Conservation (phyloP, 2,888 invertebrate species). For the Drosophila merina region DNA sequence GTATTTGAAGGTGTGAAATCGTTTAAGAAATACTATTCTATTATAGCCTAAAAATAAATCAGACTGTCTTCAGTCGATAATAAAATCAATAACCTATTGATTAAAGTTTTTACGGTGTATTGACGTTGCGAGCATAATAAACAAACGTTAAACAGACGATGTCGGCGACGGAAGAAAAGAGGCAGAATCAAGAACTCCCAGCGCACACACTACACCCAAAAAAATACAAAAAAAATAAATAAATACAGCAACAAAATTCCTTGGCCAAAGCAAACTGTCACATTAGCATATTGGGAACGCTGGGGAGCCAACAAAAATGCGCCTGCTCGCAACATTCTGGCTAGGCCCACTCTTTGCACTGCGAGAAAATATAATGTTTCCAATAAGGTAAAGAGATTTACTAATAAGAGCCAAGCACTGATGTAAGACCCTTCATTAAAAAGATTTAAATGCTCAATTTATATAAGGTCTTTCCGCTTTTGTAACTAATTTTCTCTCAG, state of each 20-base stretch:
- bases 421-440: too few species aligned
- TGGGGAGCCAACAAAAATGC: constrained; percentile 55
- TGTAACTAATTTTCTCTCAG: not conserved
- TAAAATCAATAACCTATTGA: constrained; percentile 39
- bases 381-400: too few species aligned
- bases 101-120: constrained; percentile 73
- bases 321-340: constrained; percentile 41
- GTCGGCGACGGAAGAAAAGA: constrained; percentile 35
- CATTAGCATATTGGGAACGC: constrained; percentile 77
- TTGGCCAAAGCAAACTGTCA: constrained; percentile 71
- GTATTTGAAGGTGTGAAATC: constrained; percentile 21
- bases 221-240: constrained; percentile 11
- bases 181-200: constrained; percentile 37
- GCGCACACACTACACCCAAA: constrained; percentile 30
- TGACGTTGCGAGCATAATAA: constrained; percentile 64
- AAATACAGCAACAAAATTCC: constrained; percentile 15
- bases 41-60: not conserved
- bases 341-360: constrained; percentile 41
- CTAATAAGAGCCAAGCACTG: not conserved
- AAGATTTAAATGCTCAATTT: too few species aligned
- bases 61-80: constrained; percentile 11
- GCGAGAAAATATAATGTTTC: not conserved
- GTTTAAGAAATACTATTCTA: too few species aligned
- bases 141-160: constrained; percentile 62
- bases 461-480: not conserved